Conservation (phyloP, 2,888 invertebrate genomes). For the Leucania comma region DNA sequence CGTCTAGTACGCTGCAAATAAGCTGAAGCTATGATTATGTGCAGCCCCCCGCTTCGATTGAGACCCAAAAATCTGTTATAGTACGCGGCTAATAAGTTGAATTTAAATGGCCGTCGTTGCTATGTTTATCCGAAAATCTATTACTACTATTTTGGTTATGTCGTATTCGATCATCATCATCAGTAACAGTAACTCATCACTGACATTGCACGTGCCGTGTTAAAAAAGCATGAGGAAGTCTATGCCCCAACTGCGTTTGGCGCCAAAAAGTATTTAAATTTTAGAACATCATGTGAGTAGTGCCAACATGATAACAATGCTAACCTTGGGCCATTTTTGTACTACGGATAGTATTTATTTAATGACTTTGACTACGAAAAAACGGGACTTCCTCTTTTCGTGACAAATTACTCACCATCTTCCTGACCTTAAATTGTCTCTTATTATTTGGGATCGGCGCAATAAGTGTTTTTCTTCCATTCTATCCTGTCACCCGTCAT, state of each 20-base stretch:
- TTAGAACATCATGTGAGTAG: slow-evolving; percentile 40
- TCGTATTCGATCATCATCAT: slow-evolving; percentile 47
- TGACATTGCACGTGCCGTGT: slow-evolving; percentile 42
- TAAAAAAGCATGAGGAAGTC: slow-evolving; percentile 57
- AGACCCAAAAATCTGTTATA: too few species aligned
- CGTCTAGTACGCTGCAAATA: too few species aligned
- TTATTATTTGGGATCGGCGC: too few species aligned
- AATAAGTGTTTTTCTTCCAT: too few species aligned
- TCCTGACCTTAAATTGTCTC: too few species aligned
- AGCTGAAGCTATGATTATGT: too few species aligned
- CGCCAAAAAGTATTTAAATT: slow-evolving; percentile 51
- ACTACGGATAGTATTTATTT: not conserved
- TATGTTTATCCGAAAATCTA: too few species aligned
- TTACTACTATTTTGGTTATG: too few species aligned
- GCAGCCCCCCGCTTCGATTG: too few species aligned
- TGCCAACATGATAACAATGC: slow-evolving; percentile 22
- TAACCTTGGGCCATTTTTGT: slow-evolving; percentile 29
- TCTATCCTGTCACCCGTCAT: too few species aligned
- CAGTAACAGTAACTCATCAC: not conserved
- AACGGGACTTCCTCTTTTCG: not conserved
- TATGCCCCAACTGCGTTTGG: slow-evolving; percentile 39
- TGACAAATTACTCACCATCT: not conserved
- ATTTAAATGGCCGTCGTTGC: too few species aligned
- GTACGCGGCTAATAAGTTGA: too few species aligned
- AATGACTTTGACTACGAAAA: not conserved